phyloP scores from a whole-genome alignment of 53 echinoderm and acorn worm species.

The Henricia sp. region DNA sequence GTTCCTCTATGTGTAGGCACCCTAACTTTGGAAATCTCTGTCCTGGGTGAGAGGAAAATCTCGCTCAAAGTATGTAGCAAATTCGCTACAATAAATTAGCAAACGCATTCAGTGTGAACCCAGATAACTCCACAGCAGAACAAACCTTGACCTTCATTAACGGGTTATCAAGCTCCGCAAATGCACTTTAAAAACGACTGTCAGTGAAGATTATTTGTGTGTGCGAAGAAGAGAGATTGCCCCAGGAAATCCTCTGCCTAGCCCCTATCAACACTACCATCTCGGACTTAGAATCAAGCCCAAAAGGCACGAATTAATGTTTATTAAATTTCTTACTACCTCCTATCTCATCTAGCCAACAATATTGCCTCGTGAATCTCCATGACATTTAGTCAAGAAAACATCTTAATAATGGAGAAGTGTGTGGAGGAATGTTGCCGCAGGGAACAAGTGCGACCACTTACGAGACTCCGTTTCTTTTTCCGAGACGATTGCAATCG shows the following conservation, averaged over 20 bases:
- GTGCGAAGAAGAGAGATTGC: constrained; percentile 31
- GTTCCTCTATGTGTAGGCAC: too few relatives aligned
- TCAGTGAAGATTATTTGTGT: constrained; percentile 55
- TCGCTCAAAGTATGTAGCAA: too few relatives aligned
- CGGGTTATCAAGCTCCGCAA: constrained; percentile 1
- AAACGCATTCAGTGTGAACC: not conserved
- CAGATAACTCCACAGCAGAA: too few relatives aligned
- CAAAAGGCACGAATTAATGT: constrained; percentile 60
- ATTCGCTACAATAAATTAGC: too few relatives aligned
- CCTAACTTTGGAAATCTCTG: too few relatives aligned
- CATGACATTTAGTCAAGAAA: constrained; percentile 57
- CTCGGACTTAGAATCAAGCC: constrained; percentile 8
- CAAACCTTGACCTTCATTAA: constrained; percentile 46
- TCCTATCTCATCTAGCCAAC: constrained; percentile 48
- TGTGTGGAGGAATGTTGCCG: constrained; percentile 57
- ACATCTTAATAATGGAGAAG: constrained; percentile 57
- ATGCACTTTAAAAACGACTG: constrained; percentile 28
- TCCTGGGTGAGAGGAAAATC: too few relatives aligned
- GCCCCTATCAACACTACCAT: constrained; percentile 49
- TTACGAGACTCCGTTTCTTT: constrained; percentile 44
- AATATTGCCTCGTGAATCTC: constrained; percentile 33
- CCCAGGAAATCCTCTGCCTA: constrained; percentile 4
- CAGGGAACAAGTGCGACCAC: constrained; percentile 49
- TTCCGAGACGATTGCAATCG: constrained; percentile 54
- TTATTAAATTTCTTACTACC: constrained; percentile 59